Evolutionary conservation across 2,113 vertebrate genomes (phyloP).

Genomic region (Felis chaus): DNA sequence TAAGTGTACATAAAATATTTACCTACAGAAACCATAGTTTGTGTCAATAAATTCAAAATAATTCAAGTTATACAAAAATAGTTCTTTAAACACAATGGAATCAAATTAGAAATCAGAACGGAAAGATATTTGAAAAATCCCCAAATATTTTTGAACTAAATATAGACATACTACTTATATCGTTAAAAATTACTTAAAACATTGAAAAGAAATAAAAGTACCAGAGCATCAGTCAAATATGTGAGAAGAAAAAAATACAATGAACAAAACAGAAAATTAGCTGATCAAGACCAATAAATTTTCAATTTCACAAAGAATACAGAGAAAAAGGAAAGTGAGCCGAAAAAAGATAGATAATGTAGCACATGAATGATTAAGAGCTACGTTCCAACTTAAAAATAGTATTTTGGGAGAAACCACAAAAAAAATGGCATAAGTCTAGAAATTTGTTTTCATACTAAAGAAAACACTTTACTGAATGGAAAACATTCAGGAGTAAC

Average conservation of each 20-base stretch:
- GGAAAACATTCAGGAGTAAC: background rate
- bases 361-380: background rate
- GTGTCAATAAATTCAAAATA: background rate
- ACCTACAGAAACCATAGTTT: background rate
- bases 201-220: background rate
- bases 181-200: background rate
- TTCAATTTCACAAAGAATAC: background rate
- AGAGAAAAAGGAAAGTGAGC: background rate
- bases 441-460: background rate
- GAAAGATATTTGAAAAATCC: background rate
- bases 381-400: background rate
- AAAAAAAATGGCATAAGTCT: background rate
- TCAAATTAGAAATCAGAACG: constrained; percentile 15
- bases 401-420: background rate
- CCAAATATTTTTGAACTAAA: background rate
- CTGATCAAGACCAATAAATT: background rate
- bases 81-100: background rate
- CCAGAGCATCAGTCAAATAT: background rate
- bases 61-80: background rate
- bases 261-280: background rate
- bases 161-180: background rate
- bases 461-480: background rate
- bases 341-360: background rate
- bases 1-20: background rate
- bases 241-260: background rate